phyloP scores from a whole-genome alignment of 2,113 vertebrate genomes.

The Anguilla rostrata region DNA sequence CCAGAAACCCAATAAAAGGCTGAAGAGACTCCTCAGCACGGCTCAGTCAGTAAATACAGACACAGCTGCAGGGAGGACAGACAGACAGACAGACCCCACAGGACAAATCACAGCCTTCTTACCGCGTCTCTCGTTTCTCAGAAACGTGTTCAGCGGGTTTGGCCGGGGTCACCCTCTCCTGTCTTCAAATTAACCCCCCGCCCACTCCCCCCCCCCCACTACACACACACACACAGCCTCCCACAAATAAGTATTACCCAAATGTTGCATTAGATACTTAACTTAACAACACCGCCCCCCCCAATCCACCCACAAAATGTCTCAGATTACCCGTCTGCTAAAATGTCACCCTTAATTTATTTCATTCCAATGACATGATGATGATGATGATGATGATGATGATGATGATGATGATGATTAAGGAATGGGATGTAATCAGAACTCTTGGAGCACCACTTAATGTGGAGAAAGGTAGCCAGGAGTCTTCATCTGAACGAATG shows the following conservation, averaged over 20 bases:
- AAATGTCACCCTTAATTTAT: slow-evolving; percentile 60
- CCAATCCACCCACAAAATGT: not conserved
- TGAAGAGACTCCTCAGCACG: not conserved
- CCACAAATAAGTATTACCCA: not conserved
- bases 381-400: too few species aligned
- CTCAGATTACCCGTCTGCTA: slow-evolving; percentile 53
- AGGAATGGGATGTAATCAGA: slow-evolving; percentile 58
- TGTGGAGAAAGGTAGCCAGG: not conserved
- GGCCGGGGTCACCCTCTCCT: too few species aligned
- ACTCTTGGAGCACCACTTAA: slow-evolving; percentile 30
- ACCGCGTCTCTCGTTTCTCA: not conserved
- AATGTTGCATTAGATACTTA: not conserved
- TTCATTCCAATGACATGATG: slow-evolving; percentile 52
- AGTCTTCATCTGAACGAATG: not conserved
- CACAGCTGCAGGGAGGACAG: not conserved
- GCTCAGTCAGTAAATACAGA: not conserved
- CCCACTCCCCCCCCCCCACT: too few species aligned
- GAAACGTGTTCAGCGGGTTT: too few species aligned
- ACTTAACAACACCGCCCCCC: not conserved
- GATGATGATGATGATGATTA: slow-evolving; percentile 55
- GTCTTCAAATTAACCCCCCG: not conserved
- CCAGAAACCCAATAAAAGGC: too few species aligned
- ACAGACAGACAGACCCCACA: not conserved
- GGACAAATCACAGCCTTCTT: not conserved
- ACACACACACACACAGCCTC: too few species aligned